phyloP scores from a whole-genome alignment of 92 coral and sea anemone species.

The Montipora capitata region DNA sequence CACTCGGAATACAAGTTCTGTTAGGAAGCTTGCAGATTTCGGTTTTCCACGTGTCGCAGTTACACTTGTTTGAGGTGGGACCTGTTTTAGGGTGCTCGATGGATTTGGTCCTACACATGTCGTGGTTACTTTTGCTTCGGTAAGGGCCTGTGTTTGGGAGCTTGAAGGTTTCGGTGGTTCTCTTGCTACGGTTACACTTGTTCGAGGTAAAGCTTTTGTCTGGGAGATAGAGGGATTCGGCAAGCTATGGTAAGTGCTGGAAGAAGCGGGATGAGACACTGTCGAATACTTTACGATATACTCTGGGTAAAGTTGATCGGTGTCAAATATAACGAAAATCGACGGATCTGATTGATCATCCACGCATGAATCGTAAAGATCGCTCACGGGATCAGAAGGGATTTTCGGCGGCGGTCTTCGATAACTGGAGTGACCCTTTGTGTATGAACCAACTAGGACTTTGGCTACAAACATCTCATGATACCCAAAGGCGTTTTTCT shows the following conservation, averaged over 20 bases:
- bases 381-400: slow-evolving; percentile 74
- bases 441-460: slow-evolving; percentile 88
- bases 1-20: too few species aligned
- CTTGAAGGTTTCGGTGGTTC: neutral
- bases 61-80: neutral
- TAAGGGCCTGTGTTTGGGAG: neutral
- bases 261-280: neutral
- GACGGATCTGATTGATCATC: slow-evolving; percentile 65
- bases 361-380: slow-evolving; percentile 88
- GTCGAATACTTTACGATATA: slow-evolving; percentile 76
- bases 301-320: slow-evolving; percentile 89
- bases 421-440: slow-evolving; percentile 58
- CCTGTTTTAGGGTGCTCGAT: neutral
- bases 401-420: slow-evolving; percentile 89
- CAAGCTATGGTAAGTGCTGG: neutral
- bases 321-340: slow-evolving; percentile 90
- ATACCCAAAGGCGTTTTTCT: neutral
- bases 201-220: neutral
- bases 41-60: neutral
- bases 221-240: neutral
- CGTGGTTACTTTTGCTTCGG: too few species aligned
- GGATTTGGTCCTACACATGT: too few species aligned
- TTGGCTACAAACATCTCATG: slow-evolving; percentile 83
- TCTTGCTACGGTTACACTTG: neutral
- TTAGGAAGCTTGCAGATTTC: neutral